Percentiles rank a stretch among this genome's conserved stretches.
These are phyloP conservation scores for Chunga burmeisteri DNA, from an alignment of 2,113 vertebrate species.

Conservation along the genomic window DNA sequence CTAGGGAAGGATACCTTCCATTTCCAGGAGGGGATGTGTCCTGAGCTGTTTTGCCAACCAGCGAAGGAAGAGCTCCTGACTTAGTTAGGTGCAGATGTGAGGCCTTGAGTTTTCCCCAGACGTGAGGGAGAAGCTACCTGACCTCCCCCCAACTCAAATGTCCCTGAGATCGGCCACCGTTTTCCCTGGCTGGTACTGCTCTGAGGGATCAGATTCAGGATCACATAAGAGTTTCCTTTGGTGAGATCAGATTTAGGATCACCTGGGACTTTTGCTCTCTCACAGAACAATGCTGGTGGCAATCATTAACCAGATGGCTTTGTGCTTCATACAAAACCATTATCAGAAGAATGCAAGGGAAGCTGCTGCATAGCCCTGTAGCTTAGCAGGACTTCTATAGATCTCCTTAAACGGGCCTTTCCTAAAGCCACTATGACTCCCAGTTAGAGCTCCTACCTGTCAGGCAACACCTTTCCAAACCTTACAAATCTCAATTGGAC, in stretches of 20 bases:
- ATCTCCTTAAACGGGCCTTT: background rate
- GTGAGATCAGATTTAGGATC: background rate
- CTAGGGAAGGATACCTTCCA: background rate
- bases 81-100: background rate
- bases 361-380: background rate
- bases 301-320: background rate
- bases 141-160: background rate
- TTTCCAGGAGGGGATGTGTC: background rate
- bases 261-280: background rate
- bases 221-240: background rate
- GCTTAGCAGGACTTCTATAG: background rate
- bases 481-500: background rate
- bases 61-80: background rate
- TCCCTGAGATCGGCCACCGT: background rate
- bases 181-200: background rate
- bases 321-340: background rate
- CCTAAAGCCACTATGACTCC: background rate
- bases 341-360: background rate
- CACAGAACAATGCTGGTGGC: background rate
- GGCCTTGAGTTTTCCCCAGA: background rate
- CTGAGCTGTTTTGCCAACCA: accelerated
- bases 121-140: background rate
- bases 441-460: background rate
- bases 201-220: background rate
- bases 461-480: background rate